Base-by-base conservation (phyloP, 1,140 invertebrate species). In the Medauroidea extradentata region DNA sequence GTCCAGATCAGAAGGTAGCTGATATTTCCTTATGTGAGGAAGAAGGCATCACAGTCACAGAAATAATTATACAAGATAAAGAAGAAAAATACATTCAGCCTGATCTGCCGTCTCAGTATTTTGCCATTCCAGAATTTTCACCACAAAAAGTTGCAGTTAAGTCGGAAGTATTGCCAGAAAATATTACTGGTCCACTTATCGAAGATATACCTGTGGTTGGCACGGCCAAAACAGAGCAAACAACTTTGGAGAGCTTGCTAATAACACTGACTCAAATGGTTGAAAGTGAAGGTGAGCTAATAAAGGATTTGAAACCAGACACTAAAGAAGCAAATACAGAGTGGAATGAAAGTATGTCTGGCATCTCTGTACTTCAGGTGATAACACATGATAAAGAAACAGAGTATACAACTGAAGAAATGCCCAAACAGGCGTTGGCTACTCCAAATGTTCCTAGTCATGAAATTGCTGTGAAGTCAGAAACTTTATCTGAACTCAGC, bases 281-380 rank as follows among this genome's bases (percentile, higher is more conserved):
- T 7, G 82, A 85, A 65, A 84, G 81, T 63, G 83, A 85, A 76
- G 71, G 72, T 46, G 57, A 74, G 59, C 77, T 80, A 60, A 67
- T 63, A 9, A 67, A 67, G 57, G 72, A 79, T 19, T 34, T 71
- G 3, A 70, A 67, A 62, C 80, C 80, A n/a, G 75, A 77, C 39
- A 56, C 58, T 25, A 82, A 83, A 65, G 68, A 64, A 41, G 83
- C 79, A 1, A 70, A 61, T 59, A 46, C 83, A 29, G 75, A 81
- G 63, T 62, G 83, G 14, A 69, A 73, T 9, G 81, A 82, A 63
- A 65, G 73, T 27, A 72, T 71, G 60, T 52, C 67, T 43, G 77
- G 78, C 18, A 70, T 78, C 0, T 75, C 71, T 27, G 67, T 82
- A n/a, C 63, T 76, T 3, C 78, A 85, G 74, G 69, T 83, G 2